These are phyloP conservation scores for Drosophila stalkeri DNA, from an alignment of 2,888 invertebrate genomes.

Conservation along the genomic window DNA sequence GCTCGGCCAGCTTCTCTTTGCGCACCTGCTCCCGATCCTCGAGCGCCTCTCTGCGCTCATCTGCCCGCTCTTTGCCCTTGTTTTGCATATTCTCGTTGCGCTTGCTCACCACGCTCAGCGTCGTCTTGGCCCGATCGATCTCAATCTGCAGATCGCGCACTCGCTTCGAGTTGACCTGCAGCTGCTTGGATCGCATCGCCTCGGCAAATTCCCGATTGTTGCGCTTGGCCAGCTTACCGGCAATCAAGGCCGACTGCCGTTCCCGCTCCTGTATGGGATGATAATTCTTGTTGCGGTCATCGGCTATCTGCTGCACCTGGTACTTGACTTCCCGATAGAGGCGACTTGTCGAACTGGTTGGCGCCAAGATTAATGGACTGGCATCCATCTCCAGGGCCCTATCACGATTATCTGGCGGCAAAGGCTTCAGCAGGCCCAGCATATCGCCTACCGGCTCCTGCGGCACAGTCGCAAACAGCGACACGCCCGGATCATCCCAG, in stretches of 20 bases:
- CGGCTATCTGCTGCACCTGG: conserved; percentile 66
- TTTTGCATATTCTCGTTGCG: conserved; percentile 11
- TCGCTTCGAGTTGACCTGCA: conserved; percentile 39
- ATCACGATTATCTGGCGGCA: conserved; percentile 21
- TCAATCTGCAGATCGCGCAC: conserved; percentile 49
- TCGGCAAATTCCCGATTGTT: conserved; percentile 37
- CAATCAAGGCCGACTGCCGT: conserved; percentile 30
- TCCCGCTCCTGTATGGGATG: conserved; percentile 39
- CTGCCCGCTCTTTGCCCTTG: conserved; percentile 1
- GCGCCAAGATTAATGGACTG: conserved; percentile 23
- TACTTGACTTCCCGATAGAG: conserved; percentile 50
- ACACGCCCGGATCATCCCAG: conserved; percentile 56
- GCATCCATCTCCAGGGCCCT: conserved; percentile 45
- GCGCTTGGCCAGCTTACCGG: conserved; percentile 45
- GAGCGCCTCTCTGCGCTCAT: conserved; percentile 32
- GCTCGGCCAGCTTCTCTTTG: conserved; percentile 38
- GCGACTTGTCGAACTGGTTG: conserved; percentile 9
- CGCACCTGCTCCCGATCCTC: conserved; percentile 30
- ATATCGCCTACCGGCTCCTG: conserved; percentile 55
- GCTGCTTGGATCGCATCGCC: conserved; percentile 39
- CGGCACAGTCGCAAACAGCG: conserved; percentile 58
- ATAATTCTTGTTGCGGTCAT: conserved; percentile 49
- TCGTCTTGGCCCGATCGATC: conserved; percentile 52
- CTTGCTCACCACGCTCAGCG: conserved; percentile 36
- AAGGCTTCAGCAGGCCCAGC: conserved; percentile 27